A percentile compares a stretch with the other conserved stretches of the same genome.
phyloP scores from a whole-genome alignment of 92 coral and sea anemone species.

The Parazoanthus swiftii region DNA sequence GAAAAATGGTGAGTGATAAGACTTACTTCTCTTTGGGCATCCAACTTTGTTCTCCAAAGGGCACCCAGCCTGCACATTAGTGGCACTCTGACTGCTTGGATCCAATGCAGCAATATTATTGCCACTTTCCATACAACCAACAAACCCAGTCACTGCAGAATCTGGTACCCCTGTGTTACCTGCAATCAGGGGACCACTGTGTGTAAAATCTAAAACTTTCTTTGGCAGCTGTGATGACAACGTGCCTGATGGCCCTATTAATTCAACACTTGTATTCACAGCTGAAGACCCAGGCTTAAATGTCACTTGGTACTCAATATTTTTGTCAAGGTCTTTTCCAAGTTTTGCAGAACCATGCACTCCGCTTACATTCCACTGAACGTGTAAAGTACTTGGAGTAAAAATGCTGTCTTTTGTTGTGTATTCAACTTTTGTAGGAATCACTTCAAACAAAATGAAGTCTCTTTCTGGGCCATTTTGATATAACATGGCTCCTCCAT shows the following conservation, averaged over 20 bases:
- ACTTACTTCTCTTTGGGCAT: slow-evolving; percentile 66
- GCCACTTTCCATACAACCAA: slow-evolving; percentile 94
- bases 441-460: slow-evolving; percentile 65
- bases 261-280: slow-evolving; percentile 59
- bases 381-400: slow-evolving; percentile 63
- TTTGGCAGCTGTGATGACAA: slow-evolving; percentile 58
- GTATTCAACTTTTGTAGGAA: slow-evolving; percentile 68
- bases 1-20: not conserved
- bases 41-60: slow-evolving; percentile 56
- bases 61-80: slow-evolving; percentile 56
- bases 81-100: slow-evolving; percentile 8
- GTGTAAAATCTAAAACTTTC: slow-evolving; percentile 50
- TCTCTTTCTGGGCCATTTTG: slow-evolving; percentile 67
- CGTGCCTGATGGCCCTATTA: slow-evolving; percentile 52
- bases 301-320: slow-evolving; percentile 57
- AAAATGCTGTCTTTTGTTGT: slow-evolving; percentile 58
- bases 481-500: slow-evolving; percentile 77
- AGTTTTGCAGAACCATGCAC: slow-evolving; percentile 51
- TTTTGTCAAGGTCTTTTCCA: slow-evolving; percentile 79
- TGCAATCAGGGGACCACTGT: slow-evolving; percentile 69
- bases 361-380: slow-evolving; percentile 73
- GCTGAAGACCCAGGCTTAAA: slow-evolving; percentile 69
- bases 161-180: slow-evolving; percentile 48
- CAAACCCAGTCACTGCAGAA: slow-evolving; percentile 58
- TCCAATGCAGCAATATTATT: slow-evolving; percentile 50